A percentile compares a stretch with the other conserved stretches of the same genome.
Conservation (phyloP, 2,888 invertebrate species). For the Nasonia oneida region DNA sequence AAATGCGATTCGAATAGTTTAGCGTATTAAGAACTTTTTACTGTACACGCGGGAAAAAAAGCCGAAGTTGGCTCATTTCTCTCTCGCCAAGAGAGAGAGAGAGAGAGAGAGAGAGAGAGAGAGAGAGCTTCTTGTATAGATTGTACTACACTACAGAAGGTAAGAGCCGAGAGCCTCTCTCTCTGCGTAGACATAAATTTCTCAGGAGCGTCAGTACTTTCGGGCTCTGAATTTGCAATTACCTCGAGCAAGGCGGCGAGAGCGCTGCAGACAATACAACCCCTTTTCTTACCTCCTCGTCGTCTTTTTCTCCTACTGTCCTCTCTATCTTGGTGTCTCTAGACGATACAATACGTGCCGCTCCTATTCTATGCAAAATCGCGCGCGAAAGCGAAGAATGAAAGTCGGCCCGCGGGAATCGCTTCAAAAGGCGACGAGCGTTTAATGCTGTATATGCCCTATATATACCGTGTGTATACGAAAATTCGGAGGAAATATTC, state of each 20-base stretch:
- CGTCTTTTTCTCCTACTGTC: slow-evolving; percentile 32
- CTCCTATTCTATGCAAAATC: slow-evolving; percentile 67
- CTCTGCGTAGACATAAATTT: slow-evolving; percentile 43
- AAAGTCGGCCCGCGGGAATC: slow-evolving; percentile 16
- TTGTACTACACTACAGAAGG: background rate
- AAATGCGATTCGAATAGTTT: background rate
- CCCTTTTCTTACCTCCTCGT: background rate
- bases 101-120: too few species aligned
- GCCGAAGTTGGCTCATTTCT: slow-evolving; percentile 13
- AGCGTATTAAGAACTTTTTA: background rate
- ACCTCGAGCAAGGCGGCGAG: slow-evolving; percentile 35
- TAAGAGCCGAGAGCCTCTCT: background rate
- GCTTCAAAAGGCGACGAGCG: slow-evolving; percentile 34
- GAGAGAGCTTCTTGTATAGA: background rate
- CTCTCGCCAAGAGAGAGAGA: background rate
- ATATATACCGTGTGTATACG: too few species aligned
- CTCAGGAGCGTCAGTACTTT: slow-evolving; percentile 41
- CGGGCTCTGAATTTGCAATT: slow-evolving; percentile 54
- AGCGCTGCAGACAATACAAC: slow-evolving; percentile 35
- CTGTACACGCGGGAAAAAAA: background rate
- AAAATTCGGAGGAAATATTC: too few species aligned
- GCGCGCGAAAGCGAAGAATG: background rate
- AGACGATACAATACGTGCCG: slow-evolving; percentile 63
- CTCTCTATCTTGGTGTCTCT: slow-evolving; percentile 25
- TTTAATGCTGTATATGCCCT: background rate